Evolutionary conservation across 2,113 vertebrate genomes (phyloP), one percentile per base, ranked within the genome.

Genomic region (Sylvilagus bachmani): DNA sequence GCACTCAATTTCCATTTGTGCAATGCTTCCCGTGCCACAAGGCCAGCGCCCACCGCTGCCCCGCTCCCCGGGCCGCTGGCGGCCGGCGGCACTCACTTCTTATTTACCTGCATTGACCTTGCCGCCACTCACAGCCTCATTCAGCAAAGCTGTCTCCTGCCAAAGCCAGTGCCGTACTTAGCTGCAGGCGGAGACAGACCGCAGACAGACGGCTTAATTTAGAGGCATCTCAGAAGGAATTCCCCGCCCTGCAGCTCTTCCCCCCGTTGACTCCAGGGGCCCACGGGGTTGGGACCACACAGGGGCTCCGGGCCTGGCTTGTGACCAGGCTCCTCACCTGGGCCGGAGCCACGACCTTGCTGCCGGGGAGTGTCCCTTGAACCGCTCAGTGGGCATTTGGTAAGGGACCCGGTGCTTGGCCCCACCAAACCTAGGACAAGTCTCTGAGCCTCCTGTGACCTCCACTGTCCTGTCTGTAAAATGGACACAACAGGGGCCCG

Each of bases 201-300:
- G 81, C 90, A 85, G 95, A 97, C 90, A 85, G 95, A 97, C 79
- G 95, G 90, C 97, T 97, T 97, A 93, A 97, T 97, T 97, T 96
- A 97, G 97, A 93, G 94, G 93, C 94, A 17, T 64, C 87, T 89
- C 92, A 4, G 87, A 86, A 96, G 91, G 92, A 94, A 94, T 85
- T 92, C 93, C 93, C 93, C 38, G 58, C 87, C 90, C 79, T 7
- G 10, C 0, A 16, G 83, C 71, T 73, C 93, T 85, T 83, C 85
- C 55, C 55, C 69, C 77, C 75, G 75, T 22, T 5, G 36, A 25
- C 92, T 86, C 69, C 8, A 2, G 88, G 53, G 89, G 89, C 70
- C 91, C 10, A 3, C 0, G 0, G 73, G 95, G 93, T 94, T 67
- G 25, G 90, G 94, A 74, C 91, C 91, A 66, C n/a, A 22, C 14